A percentile compares a stretch with the other conserved stretches of the same genome.
phyloP scores from a whole-genome alignment of 2,113 vertebrate species.

The Pogona vitticeps region DNA sequence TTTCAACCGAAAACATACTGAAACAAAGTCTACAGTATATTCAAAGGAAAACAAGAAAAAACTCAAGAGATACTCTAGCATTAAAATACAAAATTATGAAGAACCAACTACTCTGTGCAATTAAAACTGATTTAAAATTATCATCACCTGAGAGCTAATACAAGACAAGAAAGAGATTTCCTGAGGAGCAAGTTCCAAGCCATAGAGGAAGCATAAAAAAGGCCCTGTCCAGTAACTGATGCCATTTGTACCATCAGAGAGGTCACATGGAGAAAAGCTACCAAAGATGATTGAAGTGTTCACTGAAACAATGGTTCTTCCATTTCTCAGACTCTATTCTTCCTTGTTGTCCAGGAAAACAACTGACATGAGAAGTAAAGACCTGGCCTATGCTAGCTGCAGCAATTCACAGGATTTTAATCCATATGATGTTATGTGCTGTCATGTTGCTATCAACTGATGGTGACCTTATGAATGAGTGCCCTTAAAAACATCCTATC shows the following conservation, averaged over 20 bases:
- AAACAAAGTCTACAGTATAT: background rate
- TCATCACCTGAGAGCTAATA: no score
- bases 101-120: background rate
- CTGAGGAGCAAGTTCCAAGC: background rate
- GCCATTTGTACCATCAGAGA: background rate
- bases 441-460: no score
- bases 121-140: no score
- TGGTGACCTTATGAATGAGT: no score
- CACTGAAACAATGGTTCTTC: background rate
- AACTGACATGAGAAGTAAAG: no score
- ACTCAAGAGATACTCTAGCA: background rate
- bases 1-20: background rate
- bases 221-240: background rate
- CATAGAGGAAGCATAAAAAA: background rate
- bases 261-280: background rate
- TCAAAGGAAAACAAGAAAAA: background rate
- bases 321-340: no score
- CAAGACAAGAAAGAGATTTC: background rate
- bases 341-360: background rate
- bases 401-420: no score
- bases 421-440: no score
- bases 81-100: background rate
- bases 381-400: no score
- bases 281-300: background rate
- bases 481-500: no score